Evolutionary conservation across 1,140 invertebrate species (phyloP).

Genomic region (Olivierus martensii): DNA sequence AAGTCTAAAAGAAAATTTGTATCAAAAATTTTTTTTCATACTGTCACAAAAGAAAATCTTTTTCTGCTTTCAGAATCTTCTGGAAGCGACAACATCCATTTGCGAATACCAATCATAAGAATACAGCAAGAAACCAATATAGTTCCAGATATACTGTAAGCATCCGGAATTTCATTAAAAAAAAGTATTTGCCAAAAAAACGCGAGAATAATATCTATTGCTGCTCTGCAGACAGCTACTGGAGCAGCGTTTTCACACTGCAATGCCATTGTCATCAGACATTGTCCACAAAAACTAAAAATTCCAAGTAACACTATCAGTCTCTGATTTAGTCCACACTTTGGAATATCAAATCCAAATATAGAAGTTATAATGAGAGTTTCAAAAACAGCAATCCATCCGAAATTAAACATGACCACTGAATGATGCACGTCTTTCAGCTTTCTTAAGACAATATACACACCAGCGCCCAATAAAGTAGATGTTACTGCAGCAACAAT

Average conservation of each 20-base stretch:
- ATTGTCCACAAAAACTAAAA: slow-evolving; percentile 76
- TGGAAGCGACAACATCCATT: no score
- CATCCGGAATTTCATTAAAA: slow-evolving; percentile 61
- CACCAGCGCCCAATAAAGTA: slow-evolving; percentile 73
- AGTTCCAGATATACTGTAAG: slow-evolving; percentile 61
- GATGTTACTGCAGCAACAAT: slow-evolving; percentile 63
- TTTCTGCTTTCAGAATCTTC: no score
- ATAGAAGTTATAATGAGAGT: slow-evolving; percentile 55
- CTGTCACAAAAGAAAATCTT: no score
- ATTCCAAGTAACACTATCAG: slow-evolving; percentile 62
- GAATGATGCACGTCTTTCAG: slow-evolving; percentile 46
- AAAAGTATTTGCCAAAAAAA: slow-evolving; percentile 60
- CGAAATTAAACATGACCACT: slow-evolving; percentile 12
- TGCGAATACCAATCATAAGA: no score
- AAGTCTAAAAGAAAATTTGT: no score
- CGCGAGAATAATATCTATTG: slow-evolving; percentile 76
- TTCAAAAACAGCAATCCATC: slow-evolving; percentile 56
- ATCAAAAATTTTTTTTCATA: no score
- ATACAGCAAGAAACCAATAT: no score
- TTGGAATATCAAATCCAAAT: slow-evolving; percentile 59
- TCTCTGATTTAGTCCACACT: slow-evolving; percentile 58
- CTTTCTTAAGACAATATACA: slow-evolving; percentile 67
- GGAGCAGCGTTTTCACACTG: slow-evolving; percentile 81
- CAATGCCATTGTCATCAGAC: slow-evolving; percentile 64
- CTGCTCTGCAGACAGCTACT: slow-evolving; percentile 62